phyloP scores from a whole-genome alignment of 64 coral and sea anemone genomes.

The Stichodactyla mertensii region DNA sequence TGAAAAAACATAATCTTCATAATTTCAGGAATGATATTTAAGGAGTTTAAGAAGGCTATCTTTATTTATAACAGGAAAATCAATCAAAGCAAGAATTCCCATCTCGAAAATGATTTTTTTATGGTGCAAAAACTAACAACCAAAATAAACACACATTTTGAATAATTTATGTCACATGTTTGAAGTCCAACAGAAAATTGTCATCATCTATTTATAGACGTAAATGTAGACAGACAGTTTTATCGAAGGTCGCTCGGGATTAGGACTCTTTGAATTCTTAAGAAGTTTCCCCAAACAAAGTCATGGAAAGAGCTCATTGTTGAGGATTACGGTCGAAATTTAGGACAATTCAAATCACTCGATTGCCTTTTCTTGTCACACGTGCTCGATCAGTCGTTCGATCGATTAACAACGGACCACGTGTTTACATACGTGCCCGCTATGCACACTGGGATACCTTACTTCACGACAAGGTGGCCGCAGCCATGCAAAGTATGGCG shows the following conservation, averaged over 20 bases:
- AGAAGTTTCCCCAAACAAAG: neutral
- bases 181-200: neutral
- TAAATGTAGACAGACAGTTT: neutral
- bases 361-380: conserved; percentile 39
- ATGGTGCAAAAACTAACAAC: neutral
- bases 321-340: neutral
- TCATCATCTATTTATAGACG: neutral
- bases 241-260: neutral
- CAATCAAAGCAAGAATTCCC: neutral
- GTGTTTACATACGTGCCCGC: conserved; percentile 70
- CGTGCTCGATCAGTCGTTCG: conserved; percentile 45
- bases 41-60: neutral
- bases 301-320: neutral
- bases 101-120: neutral
- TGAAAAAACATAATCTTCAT: too few relatives aligned
- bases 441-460: conserved; percentile 61
- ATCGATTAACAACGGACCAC: conserved; percentile 76
- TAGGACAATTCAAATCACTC: neutral
- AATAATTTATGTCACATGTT: conserved; percentile 30
- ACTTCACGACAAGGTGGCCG: conserved; percentile 83
- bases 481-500: conserved; percentile 98
- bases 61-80: neutral
- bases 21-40: neutral
- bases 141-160: conserved; percentile 1
- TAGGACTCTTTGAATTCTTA: neutral